Evolutionary conservation across 2,888 invertebrate genomes (phyloP).

Genomic region (Scaptomyza reducta): DNA sequence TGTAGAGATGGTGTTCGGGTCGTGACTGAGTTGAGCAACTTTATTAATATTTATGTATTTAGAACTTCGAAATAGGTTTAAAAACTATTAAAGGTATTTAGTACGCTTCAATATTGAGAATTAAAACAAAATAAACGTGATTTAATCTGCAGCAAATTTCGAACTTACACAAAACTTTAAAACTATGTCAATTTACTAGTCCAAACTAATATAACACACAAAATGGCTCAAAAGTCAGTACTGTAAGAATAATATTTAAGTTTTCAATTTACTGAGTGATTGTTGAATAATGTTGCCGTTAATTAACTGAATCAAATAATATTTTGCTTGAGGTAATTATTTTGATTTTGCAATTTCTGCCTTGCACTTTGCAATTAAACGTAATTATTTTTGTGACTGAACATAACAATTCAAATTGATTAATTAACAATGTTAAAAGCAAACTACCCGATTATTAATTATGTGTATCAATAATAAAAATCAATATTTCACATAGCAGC

Average conservation of each 20-base stretch:
- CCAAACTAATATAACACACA: neutral
- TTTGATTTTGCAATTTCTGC: no score
- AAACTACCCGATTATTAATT: neutral
- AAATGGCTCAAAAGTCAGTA: neutral
- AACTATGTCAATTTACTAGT: neutral
- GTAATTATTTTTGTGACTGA: no score
- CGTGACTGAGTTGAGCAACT: conserved; percentile 13
- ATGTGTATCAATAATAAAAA: neutral
- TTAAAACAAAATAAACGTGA: neutral
- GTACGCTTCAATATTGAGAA: neutral
- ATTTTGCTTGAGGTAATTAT: neutral
- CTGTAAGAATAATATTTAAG: neutral
- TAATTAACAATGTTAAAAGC: neutral
- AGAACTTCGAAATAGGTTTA: neutral
- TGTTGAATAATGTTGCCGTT: neutral
- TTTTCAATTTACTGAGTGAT: neutral
- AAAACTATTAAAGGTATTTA: neutral
- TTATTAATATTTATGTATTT: neutral
- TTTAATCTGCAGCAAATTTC: neutral
- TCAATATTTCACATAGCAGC: neutral
- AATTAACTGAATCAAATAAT: neutral
- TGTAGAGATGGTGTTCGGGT: conserved; percentile 15
- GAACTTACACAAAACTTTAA: neutral
- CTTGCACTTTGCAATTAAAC: neutral
- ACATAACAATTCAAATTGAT: neutral